Evolutionary conservation across 2,888 invertebrate genomes (phyloP).

Genomic region (Spisula solida): DNA sequence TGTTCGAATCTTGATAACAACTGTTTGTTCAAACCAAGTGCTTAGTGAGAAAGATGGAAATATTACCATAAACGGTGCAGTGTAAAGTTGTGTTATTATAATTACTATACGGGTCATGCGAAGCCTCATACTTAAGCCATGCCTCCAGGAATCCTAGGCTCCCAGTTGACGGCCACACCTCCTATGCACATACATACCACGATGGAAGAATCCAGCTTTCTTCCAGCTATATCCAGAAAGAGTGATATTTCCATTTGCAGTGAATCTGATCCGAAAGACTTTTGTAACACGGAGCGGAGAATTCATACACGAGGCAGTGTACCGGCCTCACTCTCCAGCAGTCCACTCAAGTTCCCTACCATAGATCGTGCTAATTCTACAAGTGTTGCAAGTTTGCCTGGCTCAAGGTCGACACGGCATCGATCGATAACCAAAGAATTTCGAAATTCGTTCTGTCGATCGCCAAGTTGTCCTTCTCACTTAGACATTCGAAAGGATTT

Average conservation of each 20-base stretch:
- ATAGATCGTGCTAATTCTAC: conserved; percentile 70
- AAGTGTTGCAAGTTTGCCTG: conserved; percentile 67
- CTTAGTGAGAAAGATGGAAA: background rate
- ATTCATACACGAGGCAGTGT: conserved; percentile 62
- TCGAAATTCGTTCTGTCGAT: conserved; percentile 64
- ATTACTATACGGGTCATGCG: conserved; percentile 34
- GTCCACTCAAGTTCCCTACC: conserved; percentile 68
- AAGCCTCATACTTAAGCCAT: conserved; percentile 25
- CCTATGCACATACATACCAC: conserved; percentile 43
- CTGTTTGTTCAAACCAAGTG: background rate
- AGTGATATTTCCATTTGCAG: conserved; percentile 58
- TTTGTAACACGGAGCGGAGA: conserved; percentile 48
- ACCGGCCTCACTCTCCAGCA: conserved; percentile 60
- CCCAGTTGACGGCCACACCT: conserved; percentile 62
- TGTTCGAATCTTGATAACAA: background rate
- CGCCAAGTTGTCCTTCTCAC: conserved; percentile 75
- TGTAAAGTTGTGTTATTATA: conserved; percentile 15
- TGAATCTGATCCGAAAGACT: conserved; percentile 62
- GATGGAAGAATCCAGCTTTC: conserved; percentile 64
- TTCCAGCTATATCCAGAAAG: conserved; percentile 67
- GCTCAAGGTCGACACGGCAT: conserved; percentile 57
- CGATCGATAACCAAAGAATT: conserved; percentile 59
- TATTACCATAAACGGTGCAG: background rate
- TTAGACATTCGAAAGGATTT: conserved; percentile 57
- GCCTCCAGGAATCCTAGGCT: conserved; percentile 63